Conservation (phyloP, 2,888 invertebrate genomes). For the Thymelicus lineola region DNA sequence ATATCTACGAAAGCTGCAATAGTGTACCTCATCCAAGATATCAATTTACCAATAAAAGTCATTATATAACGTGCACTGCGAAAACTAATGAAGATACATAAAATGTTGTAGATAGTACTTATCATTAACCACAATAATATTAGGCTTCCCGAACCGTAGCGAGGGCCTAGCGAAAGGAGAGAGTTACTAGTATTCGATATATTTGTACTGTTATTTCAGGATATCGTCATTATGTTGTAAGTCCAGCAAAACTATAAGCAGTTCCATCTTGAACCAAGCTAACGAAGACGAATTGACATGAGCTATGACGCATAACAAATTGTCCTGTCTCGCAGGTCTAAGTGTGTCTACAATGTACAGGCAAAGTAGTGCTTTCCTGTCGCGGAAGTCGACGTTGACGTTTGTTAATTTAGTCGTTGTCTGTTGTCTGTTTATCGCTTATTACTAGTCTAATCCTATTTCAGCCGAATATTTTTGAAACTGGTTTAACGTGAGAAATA, state of each 20-base stretch:
- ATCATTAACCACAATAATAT: too few species aligned
- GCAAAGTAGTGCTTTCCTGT: constrained; percentile 77
- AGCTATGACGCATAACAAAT: constrained; percentile 56
- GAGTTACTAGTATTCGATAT: too few species aligned
- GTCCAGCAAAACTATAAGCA: constrained; percentile 35
- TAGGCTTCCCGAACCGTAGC: too few species aligned
- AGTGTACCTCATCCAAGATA: too few species aligned
- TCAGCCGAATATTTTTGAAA: background rate
- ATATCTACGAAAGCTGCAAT: too few species aligned
- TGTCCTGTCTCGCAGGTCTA: constrained; percentile 44
- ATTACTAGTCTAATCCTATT: constrained; percentile 25
- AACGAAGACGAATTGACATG: constrained; percentile 55
- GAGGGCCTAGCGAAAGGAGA: too few species aligned
- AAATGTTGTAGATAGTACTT: too few species aligned
- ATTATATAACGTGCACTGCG: too few species aligned
- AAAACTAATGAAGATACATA: too few species aligned
- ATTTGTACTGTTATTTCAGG: constrained; percentile 10
- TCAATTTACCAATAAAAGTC: too few species aligned
- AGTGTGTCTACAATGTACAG: constrained; percentile 53
- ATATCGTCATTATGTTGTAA: constrained; percentile 44
- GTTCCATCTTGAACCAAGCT: constrained; percentile 48
- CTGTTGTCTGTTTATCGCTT: constrained; percentile 59
- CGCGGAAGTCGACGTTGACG: constrained; percentile 64
- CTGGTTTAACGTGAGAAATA: too few species aligned
- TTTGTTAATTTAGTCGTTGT: constrained; percentile 69